Conservation (phyloP, 2,113 vertebrate species). For the Microcebus griseorufus region DNA sequence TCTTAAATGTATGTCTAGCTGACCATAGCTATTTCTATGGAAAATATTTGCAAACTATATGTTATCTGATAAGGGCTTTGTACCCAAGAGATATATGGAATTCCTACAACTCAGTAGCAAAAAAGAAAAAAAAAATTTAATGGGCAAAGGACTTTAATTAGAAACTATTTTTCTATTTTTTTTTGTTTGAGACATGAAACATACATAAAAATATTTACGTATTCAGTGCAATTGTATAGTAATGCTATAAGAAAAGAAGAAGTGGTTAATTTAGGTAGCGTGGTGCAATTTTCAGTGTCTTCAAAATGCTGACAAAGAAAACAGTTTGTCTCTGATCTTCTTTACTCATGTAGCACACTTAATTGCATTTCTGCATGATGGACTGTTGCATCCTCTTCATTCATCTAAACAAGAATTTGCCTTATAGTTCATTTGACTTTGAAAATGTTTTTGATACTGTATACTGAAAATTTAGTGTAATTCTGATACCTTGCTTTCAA, state of each 20-base stretch:
- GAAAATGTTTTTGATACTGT: slow-evolving; percentile 37
- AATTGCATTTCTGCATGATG: slow-evolving; percentile 64
- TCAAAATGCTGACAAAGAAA: slow-evolving; percentile 62
- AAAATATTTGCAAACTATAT: not conserved
- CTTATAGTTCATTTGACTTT: slow-evolving; percentile 56
- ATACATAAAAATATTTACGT: not conserved
- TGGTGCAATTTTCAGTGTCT: slow-evolving; percentile 1
- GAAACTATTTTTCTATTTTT: not conserved
- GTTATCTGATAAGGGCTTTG: not conserved
- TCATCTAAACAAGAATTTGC: slow-evolving; percentile 49
- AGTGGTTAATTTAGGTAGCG: not conserved
- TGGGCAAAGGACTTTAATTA: not conserved
- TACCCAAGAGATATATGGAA: not conserved
- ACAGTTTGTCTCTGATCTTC: slow-evolving; percentile 58
- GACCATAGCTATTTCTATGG: too few relatives aligned
- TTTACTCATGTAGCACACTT: slow-evolving; percentile 60
- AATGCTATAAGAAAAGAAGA: not conserved
- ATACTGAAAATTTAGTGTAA: slow-evolving; percentile 6
- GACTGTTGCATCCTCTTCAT: slow-evolving; percentile 57
- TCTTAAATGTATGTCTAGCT: too few relatives aligned
- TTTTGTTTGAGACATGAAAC: not conserved
- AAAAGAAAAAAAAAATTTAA: not conserved
- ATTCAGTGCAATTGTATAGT: not conserved
- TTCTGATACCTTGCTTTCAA: not conserved
- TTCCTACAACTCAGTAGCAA: not conserved